Evolutionary conservation across 2,113 vertebrate species (phyloP), one percentile per base, ranked within the genome.

Genomic region (Gallinago undulata): DNA sequence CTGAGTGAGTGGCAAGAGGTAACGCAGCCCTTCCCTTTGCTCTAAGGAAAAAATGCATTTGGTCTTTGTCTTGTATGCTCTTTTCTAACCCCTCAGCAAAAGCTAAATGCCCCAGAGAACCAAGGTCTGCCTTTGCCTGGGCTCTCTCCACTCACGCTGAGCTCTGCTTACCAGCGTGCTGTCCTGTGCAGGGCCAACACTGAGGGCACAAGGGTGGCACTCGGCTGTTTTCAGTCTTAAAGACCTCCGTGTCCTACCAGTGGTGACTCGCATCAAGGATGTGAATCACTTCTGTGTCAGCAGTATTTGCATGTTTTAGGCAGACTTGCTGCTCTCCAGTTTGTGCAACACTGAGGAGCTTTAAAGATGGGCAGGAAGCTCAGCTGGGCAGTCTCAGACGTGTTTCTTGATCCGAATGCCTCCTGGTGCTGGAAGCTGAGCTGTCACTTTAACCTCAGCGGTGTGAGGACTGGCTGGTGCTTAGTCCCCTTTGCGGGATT

Each of bases 141-240:
- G 17, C 39, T 78, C n/a, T 62, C 63, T 2, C 1, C n/a, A 1
- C 7, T 50, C 13, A 0, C 0, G 0, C 2, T 37, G 78, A 73
- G 31, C 35, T 3, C 56, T 23, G 45, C 48, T 43, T 33, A 4
- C 33, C 45, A 2, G 15, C 25, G 30, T 4, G 4, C 41, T 39
- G n/a, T 51, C 51, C 18, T 0, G 1, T 6, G n/a, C 37, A 33
- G 53, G 68, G 43, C 1, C 1, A n/a, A 37, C 11, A 7, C 7
- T 12, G 8, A 53, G n/a, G n/a, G 37, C 27, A 13, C 66, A 50
- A 14, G 33, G 53, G 27, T 53, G 14, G 62, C 37, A 14, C n/a
- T 45, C 45, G 9, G 27, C 55, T 86, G 67, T 19, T 56, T 63
- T 64, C 28, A 28, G 17, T 41, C 16, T 68, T 79, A 19, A 47